Evolutionary conservation across 2,797 vertebrate genomes (phyloP).

Genomic region (Lithobates sylvaticus): DNA sequence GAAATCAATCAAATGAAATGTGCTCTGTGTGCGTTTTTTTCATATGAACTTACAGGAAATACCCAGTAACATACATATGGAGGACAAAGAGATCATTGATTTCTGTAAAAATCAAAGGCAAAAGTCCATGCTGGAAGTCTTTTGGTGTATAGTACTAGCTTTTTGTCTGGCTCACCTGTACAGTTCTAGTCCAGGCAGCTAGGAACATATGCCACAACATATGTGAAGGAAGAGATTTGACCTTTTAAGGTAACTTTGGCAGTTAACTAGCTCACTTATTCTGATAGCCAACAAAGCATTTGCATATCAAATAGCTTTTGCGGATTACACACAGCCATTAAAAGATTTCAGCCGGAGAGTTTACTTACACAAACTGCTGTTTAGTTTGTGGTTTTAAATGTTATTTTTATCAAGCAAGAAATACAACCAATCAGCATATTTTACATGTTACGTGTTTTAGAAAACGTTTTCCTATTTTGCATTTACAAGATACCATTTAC

Average conservation of each 20-base stretch:
- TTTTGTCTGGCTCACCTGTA: not conserved
- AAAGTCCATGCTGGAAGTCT: not conserved
- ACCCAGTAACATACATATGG: not conserved
- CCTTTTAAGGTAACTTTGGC: not conserved
- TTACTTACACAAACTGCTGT: not conserved
- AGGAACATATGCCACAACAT: not conserved
- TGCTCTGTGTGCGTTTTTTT: not conserved
- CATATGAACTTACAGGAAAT: not conserved
- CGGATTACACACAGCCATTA: not conserved
- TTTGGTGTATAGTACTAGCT: not conserved
- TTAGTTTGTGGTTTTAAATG: not conserved
- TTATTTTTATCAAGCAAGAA: not conserved
- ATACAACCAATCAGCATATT: not conserved
- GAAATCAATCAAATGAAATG: not conserved
- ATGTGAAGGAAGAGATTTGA: not conserved
- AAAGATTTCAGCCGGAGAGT: not conserved
- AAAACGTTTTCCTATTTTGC: not conserved
- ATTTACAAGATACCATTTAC: no score
- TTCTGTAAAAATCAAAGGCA: not conserved
- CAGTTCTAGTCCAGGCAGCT: not conserved
- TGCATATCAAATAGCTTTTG: slow-evolving; percentile 5
- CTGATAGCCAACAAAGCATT: not conserved
- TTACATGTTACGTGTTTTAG: not conserved
- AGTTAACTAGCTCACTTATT: not conserved
- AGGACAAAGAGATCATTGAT: not conserved